phyloP scores from a whole-genome alignment of 1,140 invertebrate genomes.

The Stegodyphus dumicola region DNA sequence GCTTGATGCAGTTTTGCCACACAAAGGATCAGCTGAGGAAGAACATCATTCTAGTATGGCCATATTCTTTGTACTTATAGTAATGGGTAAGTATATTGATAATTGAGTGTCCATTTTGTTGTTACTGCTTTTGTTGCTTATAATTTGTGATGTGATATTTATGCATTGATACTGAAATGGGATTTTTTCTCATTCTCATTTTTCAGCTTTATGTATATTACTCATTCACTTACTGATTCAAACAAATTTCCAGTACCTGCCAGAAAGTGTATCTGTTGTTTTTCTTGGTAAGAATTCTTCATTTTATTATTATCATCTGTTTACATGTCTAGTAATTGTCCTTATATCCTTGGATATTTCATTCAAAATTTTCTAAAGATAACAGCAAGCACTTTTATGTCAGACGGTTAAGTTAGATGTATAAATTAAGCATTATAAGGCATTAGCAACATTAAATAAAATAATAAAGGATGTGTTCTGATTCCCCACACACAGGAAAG shows the following conservation, averaged over 20 bases:
- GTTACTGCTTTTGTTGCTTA: neutral
- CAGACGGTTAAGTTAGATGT: no score
- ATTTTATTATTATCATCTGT: neutral
- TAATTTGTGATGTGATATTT: neutral
- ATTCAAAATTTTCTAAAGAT: no score
- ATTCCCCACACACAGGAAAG: no score
- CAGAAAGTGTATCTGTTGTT: conserved; percentile 97
- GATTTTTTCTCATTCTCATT: neutral
- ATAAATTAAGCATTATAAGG: no score
- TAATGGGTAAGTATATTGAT: conserved; percentile 73
- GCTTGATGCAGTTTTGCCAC: conserved; percentile 78
- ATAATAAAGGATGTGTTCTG: no score
- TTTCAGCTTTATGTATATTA: conserved; percentile 85
- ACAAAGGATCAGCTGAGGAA: conserved; percentile 89
- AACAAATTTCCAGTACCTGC: conserved; percentile 95
- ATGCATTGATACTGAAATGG: neutral
- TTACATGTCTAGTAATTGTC: neutral
- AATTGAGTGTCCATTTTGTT: no score
- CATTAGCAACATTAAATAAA: no score
- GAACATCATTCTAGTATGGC: conserved; percentile 96
- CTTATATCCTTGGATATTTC: no score
- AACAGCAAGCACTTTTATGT: no score
- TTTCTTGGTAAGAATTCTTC: conserved; percentile 76
- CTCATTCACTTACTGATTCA: conserved; percentile 94
- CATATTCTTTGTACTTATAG: conserved; percentile 95